Base-by-base conservation (phyloP, 2,888 invertebrate species). In the Eristalinus sepulchralis region DNA sequence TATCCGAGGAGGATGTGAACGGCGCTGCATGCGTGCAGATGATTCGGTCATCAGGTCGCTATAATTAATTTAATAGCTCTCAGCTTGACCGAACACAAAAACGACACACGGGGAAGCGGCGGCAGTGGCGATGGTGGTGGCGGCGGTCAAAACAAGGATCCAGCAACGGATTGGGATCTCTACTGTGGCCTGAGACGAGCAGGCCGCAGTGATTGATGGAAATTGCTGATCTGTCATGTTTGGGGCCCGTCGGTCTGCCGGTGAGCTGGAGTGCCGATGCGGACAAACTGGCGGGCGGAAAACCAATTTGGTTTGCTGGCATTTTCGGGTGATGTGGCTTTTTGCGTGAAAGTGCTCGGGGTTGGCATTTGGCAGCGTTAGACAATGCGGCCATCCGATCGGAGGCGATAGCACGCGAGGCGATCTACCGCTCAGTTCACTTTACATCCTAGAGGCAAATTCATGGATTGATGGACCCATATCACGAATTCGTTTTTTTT, bases 61-160 rank as follows among this genome's bases (percentile, higher is more conserved):
- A 79, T 86, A 78, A 86, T 86, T 86, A 86, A 79, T 75, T 79
- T 86, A 86, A 86, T 86, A 79, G 86, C 86, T 83, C 83, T 86
- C 83, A 83, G 34, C 57, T 79, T 79, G 83, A 86, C 83, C 83
- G 47, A 47, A 47, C 66, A 71, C 78, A 86, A 83, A 86, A 86
- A 83, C 73, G 83, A 71, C 82, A 83, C 47, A 47, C 68, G 39
- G 34, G 66, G 72, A 77, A 67, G 70, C 78, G 62, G 66, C 47
- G 80, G 47, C n/a, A 0, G 60, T 5, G 4, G 11, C 57, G 24
- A n/a, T n/a, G n/a, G 11, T 11, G 24, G 24, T 13, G 24, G 22
- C 9, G 27, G 60, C 24, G 24, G 24, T 27, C 33, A 67, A 70
- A 62, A 73, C 57, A 68, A 73, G 73, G 73, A 79, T 47, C 53